A percentile compares a stretch with the other conserved stretches of the same genome.
Evolutionary conservation across 1,140 invertebrate species (phyloP).

Genomic region (Magallana ariakensis): DNA sequence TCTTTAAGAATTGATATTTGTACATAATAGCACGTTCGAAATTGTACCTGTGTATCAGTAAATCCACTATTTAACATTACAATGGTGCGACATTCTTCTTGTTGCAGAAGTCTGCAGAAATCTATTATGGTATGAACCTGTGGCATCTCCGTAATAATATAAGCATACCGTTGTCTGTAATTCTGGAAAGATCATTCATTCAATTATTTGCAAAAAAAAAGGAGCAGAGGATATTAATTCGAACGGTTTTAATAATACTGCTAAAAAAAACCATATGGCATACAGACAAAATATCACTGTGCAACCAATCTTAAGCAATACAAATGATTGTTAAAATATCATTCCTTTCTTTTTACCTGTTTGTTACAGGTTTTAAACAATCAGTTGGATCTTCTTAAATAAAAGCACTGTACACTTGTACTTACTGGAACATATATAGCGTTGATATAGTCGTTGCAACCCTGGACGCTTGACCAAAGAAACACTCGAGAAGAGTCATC

Average conservation of each 20-base stretch:
- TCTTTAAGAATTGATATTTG: no score
- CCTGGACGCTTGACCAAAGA: slow-evolving; percentile 55
- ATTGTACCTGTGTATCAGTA: neutral
- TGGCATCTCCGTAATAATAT: slow-evolving; percentile 54
- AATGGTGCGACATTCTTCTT: slow-evolving; percentile 53
- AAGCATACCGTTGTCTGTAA: slow-evolving; percentile 48
- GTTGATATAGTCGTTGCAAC: slow-evolving; percentile 64
- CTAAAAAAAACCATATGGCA: no score
- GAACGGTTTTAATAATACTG: no score
- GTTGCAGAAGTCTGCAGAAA: slow-evolving; percentile 53
- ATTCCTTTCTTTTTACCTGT: no score
- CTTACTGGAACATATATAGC: slow-evolving; percentile 65
- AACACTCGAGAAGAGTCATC: slow-evolving; percentile 61
- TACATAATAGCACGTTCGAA: no score
- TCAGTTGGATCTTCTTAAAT: no score
- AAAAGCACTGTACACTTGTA: neutral
- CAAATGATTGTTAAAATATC: no score
- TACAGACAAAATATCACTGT: no score
- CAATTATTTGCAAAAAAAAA: neutral
- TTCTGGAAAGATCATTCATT: slow-evolving; percentile 15
- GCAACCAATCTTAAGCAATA: no score
- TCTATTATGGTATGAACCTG: slow-evolving; percentile 45
- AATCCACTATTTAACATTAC: slow-evolving; percentile 17
- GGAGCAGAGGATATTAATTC: no score
- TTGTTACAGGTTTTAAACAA: no score